A percentile compares a stretch with the other conserved stretches of the same genome.
These are phyloP conservation scores for Echinarachnius parma DNA, from an alignment of 53 echinoderm and acorn worm species.

Conservation along the genomic window DNA sequence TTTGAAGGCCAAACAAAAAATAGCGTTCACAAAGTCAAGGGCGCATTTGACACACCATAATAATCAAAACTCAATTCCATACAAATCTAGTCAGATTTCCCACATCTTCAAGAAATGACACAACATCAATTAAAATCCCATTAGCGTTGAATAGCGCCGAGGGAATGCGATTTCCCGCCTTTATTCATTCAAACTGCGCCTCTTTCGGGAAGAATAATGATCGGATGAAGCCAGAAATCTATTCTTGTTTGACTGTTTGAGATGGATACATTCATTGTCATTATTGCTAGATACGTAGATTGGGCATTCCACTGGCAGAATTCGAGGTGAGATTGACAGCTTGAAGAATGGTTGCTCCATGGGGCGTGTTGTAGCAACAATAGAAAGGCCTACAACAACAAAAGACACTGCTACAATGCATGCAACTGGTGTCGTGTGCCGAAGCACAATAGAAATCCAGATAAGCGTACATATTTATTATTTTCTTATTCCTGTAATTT, in stretches of 20 bases:
- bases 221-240: too few species aligned
- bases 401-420: background rate
- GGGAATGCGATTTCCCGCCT: background rate
- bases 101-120: too few species aligned
- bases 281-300: background rate
- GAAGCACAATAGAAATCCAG: conserved; percentile 11
- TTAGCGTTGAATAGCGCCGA: too few species aligned
- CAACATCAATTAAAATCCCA: conserved; percentile 40
- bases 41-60: conserved; percentile 1
- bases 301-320: background rate
- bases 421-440: conserved; percentile 32
- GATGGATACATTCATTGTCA: conserved; percentile 3
- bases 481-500: background rate
- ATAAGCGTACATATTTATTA: too few species aligned
- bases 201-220: too few species aligned
- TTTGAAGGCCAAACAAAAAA: background rate
- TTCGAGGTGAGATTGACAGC: background rate
- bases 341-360: background rate
- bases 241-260: background rate
- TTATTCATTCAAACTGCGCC: too few species aligned
- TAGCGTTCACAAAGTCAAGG: background rate
- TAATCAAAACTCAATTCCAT: too few species aligned
- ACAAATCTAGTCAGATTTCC: too few species aligned
- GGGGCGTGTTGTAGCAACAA: conserved; percentile 1
- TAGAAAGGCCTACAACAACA: too few species aligned